Evolutionary conservation across 2,888 invertebrate genomes (phyloP).

Genomic region (Rotaria macrura): DNA sequence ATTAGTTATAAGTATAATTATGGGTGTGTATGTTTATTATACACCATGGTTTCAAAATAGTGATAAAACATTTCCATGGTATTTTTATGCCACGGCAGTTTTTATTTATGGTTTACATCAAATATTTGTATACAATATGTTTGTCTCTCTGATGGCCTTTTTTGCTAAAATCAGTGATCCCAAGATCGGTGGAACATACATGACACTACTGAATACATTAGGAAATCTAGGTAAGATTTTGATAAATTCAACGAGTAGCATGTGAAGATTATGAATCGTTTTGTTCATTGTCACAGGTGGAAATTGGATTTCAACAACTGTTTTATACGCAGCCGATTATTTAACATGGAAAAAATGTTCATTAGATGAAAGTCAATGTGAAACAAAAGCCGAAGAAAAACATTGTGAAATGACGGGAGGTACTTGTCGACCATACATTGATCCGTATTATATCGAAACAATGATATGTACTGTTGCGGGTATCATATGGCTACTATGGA

Average conservation of each 20-base stretch:
- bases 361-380: background rate
- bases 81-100: background rate
- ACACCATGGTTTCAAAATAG: conserved; percentile 57
- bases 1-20: conserved; percentile 70
- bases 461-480: background rate
- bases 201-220: conserved; percentile 91
- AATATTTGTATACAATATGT: conserved; percentile 73
- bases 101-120: background rate
- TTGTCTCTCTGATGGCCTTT: conserved; percentile 92
- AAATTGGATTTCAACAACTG: conserved; percentile 23
- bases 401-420: conserved; percentile 13
- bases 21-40: conserved; percentile 69
- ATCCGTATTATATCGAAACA: conserved; percentile 21
- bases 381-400: background rate
- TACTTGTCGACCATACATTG: background rate
- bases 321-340: conserved; percentile 21
- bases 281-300: background rate
- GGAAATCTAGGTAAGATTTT: conserved; percentile 66
- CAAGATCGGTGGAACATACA: conserved; percentile 90
- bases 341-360: conserved; percentile 18
- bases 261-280: background rate
- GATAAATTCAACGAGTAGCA: background rate
- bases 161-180: conserved; percentile 88
- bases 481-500: conserved; percentile 22
- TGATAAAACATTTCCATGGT: conserved; percentile 4